These are phyloP conservation scores for Taphrorychus bicolor DNA, from an alignment of 2,888 invertebrate genomes.

Conservation along the genomic window DNA sequence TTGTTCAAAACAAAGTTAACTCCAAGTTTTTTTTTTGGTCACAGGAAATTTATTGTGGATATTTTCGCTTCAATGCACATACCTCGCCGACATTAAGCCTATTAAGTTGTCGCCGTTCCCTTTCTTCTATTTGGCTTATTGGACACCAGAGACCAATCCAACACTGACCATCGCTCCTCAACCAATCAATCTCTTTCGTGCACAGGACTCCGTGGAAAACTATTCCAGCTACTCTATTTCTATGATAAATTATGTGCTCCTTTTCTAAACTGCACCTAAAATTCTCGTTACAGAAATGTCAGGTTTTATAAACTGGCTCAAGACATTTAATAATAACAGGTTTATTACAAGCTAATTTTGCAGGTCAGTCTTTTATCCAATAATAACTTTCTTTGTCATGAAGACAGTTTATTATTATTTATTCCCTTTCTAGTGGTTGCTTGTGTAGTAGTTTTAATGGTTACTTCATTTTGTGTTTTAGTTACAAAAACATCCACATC, in stretches of 20 bases:
- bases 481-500: no score
- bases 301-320: background rate
- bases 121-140: slow-evolving; percentile 43
- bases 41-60: no score
- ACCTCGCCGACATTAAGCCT: background rate
- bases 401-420: no score
- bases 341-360: no score
- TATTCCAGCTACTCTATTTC: slow-evolving; percentile 42
- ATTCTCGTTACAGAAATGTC: slow-evolving; percentile 10
- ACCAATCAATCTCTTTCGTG: slow-evolving; percentile 42
- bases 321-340: no score
- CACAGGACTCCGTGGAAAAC: slow-evolving; percentile 42
- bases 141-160: slow-evolving; percentile 44
- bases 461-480: no score
- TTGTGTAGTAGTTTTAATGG: no score
- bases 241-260: slow-evolving; percentile 41
- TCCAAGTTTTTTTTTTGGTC: no score
- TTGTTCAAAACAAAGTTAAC: no score
- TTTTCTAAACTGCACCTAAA: slow-evolving; percentile 3
- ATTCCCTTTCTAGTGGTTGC: no score
- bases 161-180: slow-evolving; percentile 37
- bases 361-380: no score
- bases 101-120: slow-evolving; percentile 30
- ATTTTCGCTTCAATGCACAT: background rate
- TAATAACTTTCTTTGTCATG: no score